Conservation (phyloP, 2,888 invertebrate genomes). For the Timema cristinae region DNA sequence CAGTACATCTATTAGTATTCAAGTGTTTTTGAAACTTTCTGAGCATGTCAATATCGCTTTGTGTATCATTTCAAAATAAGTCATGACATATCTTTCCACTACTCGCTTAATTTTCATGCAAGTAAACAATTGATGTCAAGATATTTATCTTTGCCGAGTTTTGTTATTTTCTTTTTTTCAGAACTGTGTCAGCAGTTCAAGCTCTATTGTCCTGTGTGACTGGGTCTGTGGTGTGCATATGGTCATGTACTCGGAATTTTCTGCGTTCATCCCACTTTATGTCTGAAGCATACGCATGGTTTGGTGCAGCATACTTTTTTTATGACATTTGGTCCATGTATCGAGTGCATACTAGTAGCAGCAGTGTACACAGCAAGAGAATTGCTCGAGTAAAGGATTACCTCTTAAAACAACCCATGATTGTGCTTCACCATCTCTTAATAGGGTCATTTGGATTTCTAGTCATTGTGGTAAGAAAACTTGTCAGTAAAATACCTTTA, state of each 20-base stretch:
- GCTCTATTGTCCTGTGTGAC: slow-evolving; percentile 63
- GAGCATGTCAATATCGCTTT: too few relatives aligned
- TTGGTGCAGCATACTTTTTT: slow-evolving; percentile 73
- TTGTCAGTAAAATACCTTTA: too few relatives aligned
- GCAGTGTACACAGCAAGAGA: slow-evolving; percentile 10
- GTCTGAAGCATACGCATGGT: slow-evolving; percentile 74
- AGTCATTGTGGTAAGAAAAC: slow-evolving; percentile 65
- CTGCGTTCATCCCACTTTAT: slow-evolving; percentile 65
- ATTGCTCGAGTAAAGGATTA: slow-evolving; percentile 36
- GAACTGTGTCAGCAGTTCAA: slow-evolving; percentile 68
- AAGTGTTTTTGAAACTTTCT: too few relatives aligned
- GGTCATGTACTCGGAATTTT: slow-evolving; percentile 65
- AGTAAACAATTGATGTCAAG: too few relatives aligned
- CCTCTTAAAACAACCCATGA: slow-evolving; percentile 60
- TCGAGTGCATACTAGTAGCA: slow-evolving; percentile 53
- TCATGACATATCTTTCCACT: too few relatives aligned
- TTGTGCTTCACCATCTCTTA: slow-evolving; percentile 69
- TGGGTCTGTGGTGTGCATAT: slow-evolving; percentile 61
- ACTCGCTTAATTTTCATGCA: too few relatives aligned
- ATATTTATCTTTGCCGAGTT: too few relatives aligned
- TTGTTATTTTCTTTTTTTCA: slow-evolving; percentile 40
- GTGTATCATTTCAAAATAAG: too few relatives aligned
- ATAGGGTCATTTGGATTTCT: slow-evolving; percentile 70
- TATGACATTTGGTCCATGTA: slow-evolving; percentile 81
- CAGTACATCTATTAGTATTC: too few relatives aligned